phyloP scores from a whole-genome alignment of 2,113 vertebrate genomes.

The Notothenia rossii region DNA sequence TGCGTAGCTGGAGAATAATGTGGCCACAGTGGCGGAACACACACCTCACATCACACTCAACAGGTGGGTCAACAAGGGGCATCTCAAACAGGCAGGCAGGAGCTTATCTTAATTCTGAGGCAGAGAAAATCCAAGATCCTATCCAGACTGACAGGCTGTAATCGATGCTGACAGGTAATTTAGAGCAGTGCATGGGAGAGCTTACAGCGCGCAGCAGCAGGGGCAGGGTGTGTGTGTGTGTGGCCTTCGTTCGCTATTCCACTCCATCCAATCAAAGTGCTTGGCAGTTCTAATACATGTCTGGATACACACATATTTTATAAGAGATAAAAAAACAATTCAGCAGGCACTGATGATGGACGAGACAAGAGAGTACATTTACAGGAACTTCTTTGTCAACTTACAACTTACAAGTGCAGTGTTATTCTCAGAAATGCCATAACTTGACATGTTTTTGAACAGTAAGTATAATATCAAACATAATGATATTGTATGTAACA shows the following conservation, averaged over 20 bases:
- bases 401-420: background rate
- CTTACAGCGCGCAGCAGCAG: constrained; percentile 68
- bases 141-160: constrained; percentile 79
- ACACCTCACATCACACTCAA: constrained; percentile 67
- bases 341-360: constrained; percentile 41
- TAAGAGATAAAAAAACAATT: constrained; percentile 54
- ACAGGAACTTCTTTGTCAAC: constrained; percentile 6
- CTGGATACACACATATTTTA: constrained; percentile 67
- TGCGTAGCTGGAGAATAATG: constrained; percentile 57
- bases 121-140: constrained; percentile 85
- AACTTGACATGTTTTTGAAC: background rate
- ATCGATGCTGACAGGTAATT: constrained; percentile 87
- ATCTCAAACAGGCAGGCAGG: constrained; percentile 77
- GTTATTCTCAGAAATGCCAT: background rate
- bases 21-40: constrained; percentile 47
- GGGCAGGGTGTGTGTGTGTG: constrained; percentile 50
- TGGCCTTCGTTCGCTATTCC: constrained; percentile 44
- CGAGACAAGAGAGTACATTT: constrained; percentile 44
- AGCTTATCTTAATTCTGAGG: constrained; percentile 87
- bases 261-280: constrained; percentile 73
- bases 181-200: constrained; percentile 75
- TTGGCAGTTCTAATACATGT: constrained; percentile 48
- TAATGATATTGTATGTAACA: no score
- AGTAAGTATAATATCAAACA: no score
- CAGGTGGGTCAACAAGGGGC: constrained; percentile 81